Conservation (phyloP, 1,140 invertebrate species). For the Stratiolaelaps scimitus region DNA sequence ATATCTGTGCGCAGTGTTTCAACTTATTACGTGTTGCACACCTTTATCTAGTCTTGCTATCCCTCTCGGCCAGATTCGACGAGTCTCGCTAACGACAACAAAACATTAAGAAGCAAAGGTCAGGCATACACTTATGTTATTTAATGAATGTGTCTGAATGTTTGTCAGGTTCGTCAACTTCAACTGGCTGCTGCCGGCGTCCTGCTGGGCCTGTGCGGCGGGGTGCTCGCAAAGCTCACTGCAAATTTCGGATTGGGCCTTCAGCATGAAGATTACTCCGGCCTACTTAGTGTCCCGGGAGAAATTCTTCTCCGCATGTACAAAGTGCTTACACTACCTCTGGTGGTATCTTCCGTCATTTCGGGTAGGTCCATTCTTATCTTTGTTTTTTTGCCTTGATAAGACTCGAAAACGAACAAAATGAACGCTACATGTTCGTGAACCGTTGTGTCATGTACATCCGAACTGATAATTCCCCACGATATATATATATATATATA, state of each 20-base stretch:
- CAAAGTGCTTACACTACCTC: constrained; percentile 24
- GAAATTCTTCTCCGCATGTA: constrained; percentile 21
- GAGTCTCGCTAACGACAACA: no score
- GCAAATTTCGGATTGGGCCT: background rate
- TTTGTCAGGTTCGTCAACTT: no score
- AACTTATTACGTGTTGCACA: no score
- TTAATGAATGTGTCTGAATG: no score
- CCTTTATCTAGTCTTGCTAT: no score
- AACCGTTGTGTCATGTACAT: no score
- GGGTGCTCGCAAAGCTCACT: background rate
- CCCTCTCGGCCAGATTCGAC: no score
- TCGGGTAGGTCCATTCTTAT: constrained; percentile 15
- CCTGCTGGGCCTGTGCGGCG: constrained; percentile 16
- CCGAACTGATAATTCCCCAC: no score
- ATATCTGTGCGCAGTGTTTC: no score
- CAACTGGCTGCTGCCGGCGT: background rate
- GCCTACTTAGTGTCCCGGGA: background rate
- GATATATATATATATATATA: no score
- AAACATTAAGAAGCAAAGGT: no score
- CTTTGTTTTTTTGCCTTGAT: background rate
- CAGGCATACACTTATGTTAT: no score
- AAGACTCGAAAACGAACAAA: background rate
- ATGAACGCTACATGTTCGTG: background rate
- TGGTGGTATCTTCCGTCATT: constrained; percentile 16
- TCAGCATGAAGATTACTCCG: background rate